Evolutionary conservation across 2,113 vertebrate genomes (phyloP), one percentile per base, ranked within the genome.

Genomic region (Oryzias melastigma): DNA sequence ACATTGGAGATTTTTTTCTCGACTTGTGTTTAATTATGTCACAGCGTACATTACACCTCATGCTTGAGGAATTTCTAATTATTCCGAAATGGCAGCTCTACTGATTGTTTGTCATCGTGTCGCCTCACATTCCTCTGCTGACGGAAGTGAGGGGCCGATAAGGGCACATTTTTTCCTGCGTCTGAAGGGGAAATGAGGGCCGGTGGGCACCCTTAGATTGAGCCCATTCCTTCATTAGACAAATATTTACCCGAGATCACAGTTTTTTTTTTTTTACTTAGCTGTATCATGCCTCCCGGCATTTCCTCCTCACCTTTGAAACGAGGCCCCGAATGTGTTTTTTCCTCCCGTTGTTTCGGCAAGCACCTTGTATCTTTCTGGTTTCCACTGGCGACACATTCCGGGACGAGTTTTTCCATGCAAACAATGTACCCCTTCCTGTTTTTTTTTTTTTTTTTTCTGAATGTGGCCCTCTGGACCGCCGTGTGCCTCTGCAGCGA

Each of bases 61-160:
- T 42, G 12, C 3, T 1, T 0, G n/a, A 69, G 64, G 46, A 85
- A 90, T 87, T 81, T 73, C n/a, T 24, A 17, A 41, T 46, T 62
- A 60, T 74, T 66, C 44, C 42, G 47, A 29, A 19, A 55, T 73
- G 64, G 18, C 5, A 15, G 22, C 61, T 44, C 52, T 3, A 7
- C 49, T 75, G 44, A 75, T 82, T 73, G 74, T 81, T 72, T 81
- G 72, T 81, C 73, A 79, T 59, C 42, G 2, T 5, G 7, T 24
- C 7, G 61, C 10, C 54, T 22, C 53, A 49, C 87, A 90, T 85
- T 85, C 79, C 74, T 78, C 61, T 29, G 24, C 58, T 49, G 55
- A 56, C 62, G 73, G 75, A 90, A 83, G 81, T 66, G 70, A 62
- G 73, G 78, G 79, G 69, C 63, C 73, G 88, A 91, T 87, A 85